Evolutionary conservation across 1,140 invertebrate genomes (phyloP), one percentile per base, ranked within the genome.

Genomic region (Sesamia nonagrioides): DNA sequence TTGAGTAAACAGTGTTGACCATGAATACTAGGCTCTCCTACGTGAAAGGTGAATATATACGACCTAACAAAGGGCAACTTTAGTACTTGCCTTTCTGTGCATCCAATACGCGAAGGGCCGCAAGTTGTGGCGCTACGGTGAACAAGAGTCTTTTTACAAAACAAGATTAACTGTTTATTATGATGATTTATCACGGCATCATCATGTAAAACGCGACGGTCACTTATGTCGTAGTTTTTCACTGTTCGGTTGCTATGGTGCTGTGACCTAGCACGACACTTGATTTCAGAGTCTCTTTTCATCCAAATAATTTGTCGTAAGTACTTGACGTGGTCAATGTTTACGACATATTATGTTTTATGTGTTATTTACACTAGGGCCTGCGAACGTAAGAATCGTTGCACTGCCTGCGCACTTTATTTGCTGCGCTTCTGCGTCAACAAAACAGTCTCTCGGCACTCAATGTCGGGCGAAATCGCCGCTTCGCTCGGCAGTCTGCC

Each of bases 281-380:
- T 69, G 27, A 66, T 48, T 68, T 37, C 13, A 27, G 48, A 72
- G 73, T 72, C 37, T 63, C 84, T 82, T 83, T 78, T 69, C 40
- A 73, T 68, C 72, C 80, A 72, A 81, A 83, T 80, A 54, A 66
- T n/a, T 54, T 48, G 77, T 82, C 83, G 56, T 89, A 90, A 89
- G 87, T 89, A 88, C 85, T 80, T 77, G 69, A 66, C 50, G 61
- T 68, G 77, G 63, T 79, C 58, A 80, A 82, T 86, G 89, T 93
- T 93, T 91, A 92, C 88, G 86, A 83, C 88, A 83, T 87, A 90
- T 85, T 81, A 81, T 75, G 85, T 85, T 92, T 90, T 89, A 88
- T 88, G 79, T 90, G 83, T 92, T 94, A 94, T 94, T 94, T 94
- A 94, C 93, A 94, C 91, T 92, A 94, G 82, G 90, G 89, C 88